Conservation (phyloP, 2,113 vertebrate genomes). For the Oryzias javanicus region DNA sequence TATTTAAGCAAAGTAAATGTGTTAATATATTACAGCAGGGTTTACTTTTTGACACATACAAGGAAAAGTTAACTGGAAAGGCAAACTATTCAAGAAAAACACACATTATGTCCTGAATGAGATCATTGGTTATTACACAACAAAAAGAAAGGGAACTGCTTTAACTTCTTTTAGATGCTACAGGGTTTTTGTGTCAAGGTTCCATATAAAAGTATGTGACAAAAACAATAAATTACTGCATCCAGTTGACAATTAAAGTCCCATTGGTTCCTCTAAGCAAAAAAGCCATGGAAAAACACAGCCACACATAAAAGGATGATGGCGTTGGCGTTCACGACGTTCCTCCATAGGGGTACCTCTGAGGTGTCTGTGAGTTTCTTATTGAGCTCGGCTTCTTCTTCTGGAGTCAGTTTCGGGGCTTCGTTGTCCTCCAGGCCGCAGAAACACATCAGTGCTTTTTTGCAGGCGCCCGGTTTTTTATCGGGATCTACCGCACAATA, state of each 20-base stretch:
- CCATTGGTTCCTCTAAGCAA: slow-evolving; percentile 72
- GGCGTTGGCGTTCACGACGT: slow-evolving; percentile 84
- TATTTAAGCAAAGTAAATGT: background rate
- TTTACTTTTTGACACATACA: slow-evolving; percentile 16
- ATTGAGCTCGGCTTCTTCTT: slow-evolving; percentile 84
- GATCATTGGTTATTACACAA: background rate
- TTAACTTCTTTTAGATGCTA: too few species aligned
- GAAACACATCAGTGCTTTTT: slow-evolving; percentile 82
- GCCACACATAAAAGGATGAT: slow-evolving; percentile 86
- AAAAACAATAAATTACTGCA: too few species aligned
- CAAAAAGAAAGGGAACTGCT: background rate
- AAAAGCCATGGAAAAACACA: slow-evolving; percentile 89
- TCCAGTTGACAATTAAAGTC: background rate
- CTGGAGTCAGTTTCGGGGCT: slow-evolving; percentile 78
- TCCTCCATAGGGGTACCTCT: slow-evolving; percentile 87
- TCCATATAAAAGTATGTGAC: too few species aligned
- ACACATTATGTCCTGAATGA: background rate
- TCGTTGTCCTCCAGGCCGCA: slow-evolving; percentile 86
- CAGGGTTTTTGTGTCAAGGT: too few species aligned
- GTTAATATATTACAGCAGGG: slow-evolving; percentile 14
- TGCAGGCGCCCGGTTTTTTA: slow-evolving; percentile 67
- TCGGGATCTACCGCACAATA: slow-evolving; percentile 36
- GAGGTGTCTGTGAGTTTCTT: slow-evolving; percentile 85
- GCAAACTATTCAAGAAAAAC: background rate
- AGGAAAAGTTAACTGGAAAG: background rate